A percentile compares a stretch with the other conserved stretches of the same genome.
Evolutionary conservation across 1,140 invertebrate genomes (phyloP).

Genomic region (Bombyx mandarina): DNA sequence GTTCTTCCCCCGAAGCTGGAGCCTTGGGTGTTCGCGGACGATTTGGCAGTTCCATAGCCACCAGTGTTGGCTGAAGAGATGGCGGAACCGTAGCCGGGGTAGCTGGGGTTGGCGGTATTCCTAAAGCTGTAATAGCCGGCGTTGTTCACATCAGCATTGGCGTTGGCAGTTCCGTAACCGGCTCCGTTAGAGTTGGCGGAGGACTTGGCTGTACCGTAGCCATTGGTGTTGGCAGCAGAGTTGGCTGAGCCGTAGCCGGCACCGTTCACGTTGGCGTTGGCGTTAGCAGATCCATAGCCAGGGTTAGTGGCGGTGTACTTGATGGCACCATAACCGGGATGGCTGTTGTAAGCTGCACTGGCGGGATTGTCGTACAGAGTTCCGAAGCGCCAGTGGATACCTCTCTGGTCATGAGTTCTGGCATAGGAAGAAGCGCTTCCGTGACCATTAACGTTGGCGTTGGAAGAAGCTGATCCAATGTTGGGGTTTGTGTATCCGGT

Average conservation of each 20-base stretch:
- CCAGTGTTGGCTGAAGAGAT: slow-evolving; percentile 22
- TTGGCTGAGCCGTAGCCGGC: slow-evolving; percentile 30
- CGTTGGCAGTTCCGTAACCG: slow-evolving; percentile 25
- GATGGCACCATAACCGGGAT: slow-evolving; percentile 28
- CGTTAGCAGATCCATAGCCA: slow-evolving; percentile 26
- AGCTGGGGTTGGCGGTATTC: slow-evolving; percentile 15
- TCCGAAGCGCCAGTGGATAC: slow-evolving; percentile 44
- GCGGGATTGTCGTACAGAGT: slow-evolving; percentile 29
- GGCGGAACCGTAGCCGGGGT: slow-evolving; percentile 14
- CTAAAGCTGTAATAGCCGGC: slow-evolving; percentile 11
- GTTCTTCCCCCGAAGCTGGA: slow-evolving; percentile 26
- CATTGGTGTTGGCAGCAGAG: slow-evolving; percentile 29
- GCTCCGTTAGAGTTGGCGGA: slow-evolving; percentile 28
- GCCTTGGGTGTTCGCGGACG: slow-evolving; percentile 22
- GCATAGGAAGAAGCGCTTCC: slow-evolving; percentile 20
- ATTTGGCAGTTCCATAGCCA: slow-evolving; percentile 19
- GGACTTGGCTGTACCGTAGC: slow-evolving; percentile 22
- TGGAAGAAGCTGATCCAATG: slow-evolving; percentile 30
- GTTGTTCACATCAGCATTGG: slow-evolving; percentile 23
- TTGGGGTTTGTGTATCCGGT: slow-evolving; percentile 13
- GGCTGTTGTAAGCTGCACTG: slow-evolving; percentile 14
- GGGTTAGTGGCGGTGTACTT: slow-evolving; percentile 30
- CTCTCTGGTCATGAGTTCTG: slow-evolving; percentile 21
- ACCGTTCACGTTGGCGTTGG: slow-evolving; percentile 26
- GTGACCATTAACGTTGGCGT: slow-evolving; percentile 31